Base-by-base conservation (phyloP, 2,797 vertebrate genomes). In the Heterohyrax brucei region DNA sequence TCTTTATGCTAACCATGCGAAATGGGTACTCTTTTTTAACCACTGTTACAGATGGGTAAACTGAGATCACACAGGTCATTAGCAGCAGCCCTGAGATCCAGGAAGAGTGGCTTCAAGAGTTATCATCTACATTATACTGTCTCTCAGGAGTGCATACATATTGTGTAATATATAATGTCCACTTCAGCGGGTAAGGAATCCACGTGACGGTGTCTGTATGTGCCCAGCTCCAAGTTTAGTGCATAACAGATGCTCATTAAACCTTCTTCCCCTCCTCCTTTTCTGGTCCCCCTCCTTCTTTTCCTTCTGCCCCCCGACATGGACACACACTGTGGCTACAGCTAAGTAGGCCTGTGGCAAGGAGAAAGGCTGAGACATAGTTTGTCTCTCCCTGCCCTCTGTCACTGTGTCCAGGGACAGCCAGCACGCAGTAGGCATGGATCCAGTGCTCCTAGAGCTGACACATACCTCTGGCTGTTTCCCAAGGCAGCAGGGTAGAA, bases 101-200 rank as follows among this genome's bases (percentile, higher is more conserved):
- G 24, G 30, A 28, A 21, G 24, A 12, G 16, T 48, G 26, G 53
- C 13, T 12, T 10, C 50, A 26, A 2, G 10, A 14, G 22, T n/a
- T 33, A 18, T 1, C 9, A 0, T 22, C 5, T 0, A 7, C 13
- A 21, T 19, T 61, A 9, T 19, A 21, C 26, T 50, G 0, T 7
- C 24, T 73, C 85, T 78, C 89, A 33, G 44, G 73, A 16, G 30
- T 4, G 30, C 30, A 22, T 5, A 5, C 6, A 3, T 0, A 7
- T 1, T 24, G 10, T 70, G 39, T 30, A 2, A 75, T 21, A 64
- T 22, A 26, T 68, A 10, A 13, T 0, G 46, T 46, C 64, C 75
- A 7, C 22, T 13, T 73, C 1, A 0, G 33, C 3, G 2, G 21
- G 28, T 46, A 28, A 92, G 80, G 24, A 90, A 62, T 18, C 79